These are phyloP conservation scores for Piaya cayana DNA, from an alignment of 2,113 vertebrate species.

Conservation along the genomic window DNA sequence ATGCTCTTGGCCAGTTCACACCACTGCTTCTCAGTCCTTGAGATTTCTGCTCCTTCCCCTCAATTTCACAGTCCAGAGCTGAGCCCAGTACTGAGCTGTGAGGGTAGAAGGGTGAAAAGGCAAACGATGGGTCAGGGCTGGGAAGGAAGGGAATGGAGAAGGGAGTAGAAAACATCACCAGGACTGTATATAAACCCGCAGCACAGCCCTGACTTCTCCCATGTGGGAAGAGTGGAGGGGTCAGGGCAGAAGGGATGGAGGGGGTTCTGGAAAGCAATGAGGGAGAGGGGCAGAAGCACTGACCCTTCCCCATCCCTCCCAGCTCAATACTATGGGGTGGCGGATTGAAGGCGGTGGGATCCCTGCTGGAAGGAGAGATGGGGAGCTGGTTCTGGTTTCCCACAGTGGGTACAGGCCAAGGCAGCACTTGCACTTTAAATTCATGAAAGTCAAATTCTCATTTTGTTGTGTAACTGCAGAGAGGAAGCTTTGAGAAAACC, in stretches of 20 bases:
- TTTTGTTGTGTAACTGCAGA: neutral
- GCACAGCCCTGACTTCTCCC: neutral
- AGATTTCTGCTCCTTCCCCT: neutral
- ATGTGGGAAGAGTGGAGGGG: neutral
- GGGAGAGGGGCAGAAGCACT: neutral
- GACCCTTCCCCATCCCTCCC: accelerated
- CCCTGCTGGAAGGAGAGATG: too few species aligned
- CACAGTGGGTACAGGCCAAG: neutral
- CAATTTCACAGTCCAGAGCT: neutral
- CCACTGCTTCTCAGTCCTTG: too few species aligned
- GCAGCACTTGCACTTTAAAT: neutral
- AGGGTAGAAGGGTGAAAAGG: neutral
- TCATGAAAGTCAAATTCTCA: neutral
- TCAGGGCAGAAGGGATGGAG: neutral
- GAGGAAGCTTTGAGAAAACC: neutral
- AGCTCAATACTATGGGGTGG: neutral
- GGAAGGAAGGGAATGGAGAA: neutral
- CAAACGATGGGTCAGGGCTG: neutral
- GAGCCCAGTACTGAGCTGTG: neutral
- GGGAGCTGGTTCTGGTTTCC: too few species aligned
- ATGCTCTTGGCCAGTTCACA: too few species aligned
- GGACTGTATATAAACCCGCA: neutral
- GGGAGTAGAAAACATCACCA: neutral
- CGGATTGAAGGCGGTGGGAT: neutral
- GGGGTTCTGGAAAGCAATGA: neutral